Conservation (phyloP, 1,140 invertebrate species). For the Parasteatoda tepidariorum region DNA sequence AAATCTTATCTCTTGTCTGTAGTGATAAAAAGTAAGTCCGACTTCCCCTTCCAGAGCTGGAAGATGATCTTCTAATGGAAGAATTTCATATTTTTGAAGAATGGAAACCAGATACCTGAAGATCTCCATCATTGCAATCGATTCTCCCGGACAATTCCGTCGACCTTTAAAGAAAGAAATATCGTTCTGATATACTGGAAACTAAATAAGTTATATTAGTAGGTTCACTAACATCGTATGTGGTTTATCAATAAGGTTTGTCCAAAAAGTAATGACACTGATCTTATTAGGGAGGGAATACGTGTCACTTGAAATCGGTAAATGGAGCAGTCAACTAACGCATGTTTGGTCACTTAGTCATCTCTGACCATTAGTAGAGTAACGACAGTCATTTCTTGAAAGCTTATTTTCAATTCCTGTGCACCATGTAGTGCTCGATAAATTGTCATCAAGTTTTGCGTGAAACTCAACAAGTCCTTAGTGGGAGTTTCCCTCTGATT, state of each 20-base stretch:
- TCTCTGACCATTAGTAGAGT: too few relatives aligned
- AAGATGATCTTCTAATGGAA: background rate
- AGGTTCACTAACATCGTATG: background rate
- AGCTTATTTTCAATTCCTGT: too few relatives aligned
- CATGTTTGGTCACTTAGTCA: too few relatives aligned
- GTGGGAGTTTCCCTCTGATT: too few relatives aligned
- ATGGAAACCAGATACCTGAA: constrained; percentile 47
- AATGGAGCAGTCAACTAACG: background rate
- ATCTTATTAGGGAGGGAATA: background rate
- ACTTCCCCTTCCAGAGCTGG: constrained; percentile 1
- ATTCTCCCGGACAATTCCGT: constrained; percentile 56
- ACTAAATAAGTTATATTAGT: background rate
- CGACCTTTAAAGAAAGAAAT: constrained; percentile 75
- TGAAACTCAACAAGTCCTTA: too few relatives aligned
- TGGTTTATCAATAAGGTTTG: background rate
- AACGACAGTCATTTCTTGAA: too few relatives aligned
- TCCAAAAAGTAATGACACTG: background rate
- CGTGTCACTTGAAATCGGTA: background rate
- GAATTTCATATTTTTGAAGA: constrained; percentile 53
- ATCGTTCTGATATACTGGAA: background rate
- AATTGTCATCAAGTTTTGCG: too few relatives aligned
- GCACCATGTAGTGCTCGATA: too few relatives aligned
- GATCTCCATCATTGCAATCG: constrained; percentile 44
- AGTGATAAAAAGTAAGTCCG: background rate
- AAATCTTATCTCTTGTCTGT: background rate